Conservation (phyloP, 2,797 vertebrate species). For the Spheniscus humboldti region DNA sequence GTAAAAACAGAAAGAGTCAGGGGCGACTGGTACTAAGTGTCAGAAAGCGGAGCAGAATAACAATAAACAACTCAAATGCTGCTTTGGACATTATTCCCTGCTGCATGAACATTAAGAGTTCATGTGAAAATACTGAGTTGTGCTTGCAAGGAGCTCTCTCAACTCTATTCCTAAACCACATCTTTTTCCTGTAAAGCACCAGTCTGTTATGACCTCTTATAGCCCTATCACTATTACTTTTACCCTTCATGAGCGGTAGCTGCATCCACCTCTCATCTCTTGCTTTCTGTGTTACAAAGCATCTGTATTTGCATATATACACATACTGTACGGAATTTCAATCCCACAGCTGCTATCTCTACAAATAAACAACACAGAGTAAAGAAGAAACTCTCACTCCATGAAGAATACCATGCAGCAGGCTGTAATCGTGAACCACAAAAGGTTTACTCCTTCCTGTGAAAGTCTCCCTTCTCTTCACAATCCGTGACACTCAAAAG, state of each 20-base stretch:
- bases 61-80: background rate
- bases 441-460: background rate
- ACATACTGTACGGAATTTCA: background rate
- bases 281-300: background rate
- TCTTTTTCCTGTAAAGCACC: background rate
- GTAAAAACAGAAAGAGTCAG: background rate
- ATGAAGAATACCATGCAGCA: background rate
- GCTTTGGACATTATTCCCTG: background rate
- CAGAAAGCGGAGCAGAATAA: background rate
- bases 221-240: background rate
- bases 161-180: background rate
- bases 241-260: background rate
- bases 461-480: background rate
- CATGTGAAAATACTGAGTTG: background rate
- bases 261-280: background rate
- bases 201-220: background rate
- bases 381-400: background rate
- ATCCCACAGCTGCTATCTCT: background rate
- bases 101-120: background rate
- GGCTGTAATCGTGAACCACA: background rate
- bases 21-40: background rate
- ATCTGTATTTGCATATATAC: background rate
- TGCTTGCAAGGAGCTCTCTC: background rate
- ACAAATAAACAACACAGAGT: background rate
- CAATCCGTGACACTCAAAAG: background rate